Conservation (phyloP, 2,888 invertebrate genomes). For the Yponomeuta plumbellus region DNA sequence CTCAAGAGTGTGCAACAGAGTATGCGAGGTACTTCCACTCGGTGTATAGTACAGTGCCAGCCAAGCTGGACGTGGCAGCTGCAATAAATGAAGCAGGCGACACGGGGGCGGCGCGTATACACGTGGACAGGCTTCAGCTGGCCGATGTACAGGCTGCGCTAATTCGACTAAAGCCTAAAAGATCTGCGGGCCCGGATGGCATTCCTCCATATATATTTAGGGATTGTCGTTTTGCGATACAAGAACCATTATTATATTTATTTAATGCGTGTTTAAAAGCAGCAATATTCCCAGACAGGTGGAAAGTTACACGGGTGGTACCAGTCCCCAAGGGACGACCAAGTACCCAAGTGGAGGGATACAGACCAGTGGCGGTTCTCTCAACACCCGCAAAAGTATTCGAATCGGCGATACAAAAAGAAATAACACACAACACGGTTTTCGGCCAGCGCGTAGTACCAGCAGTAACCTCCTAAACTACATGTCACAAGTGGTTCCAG, state of each 20-base stretch:
- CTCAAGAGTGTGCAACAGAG: constrained; percentile 5
- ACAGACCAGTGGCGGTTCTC: constrained; percentile 10
- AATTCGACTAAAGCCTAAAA: neutral
- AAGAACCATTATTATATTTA: constrained; percentile 1
- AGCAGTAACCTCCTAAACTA: neutral
- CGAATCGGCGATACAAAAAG: neutral
- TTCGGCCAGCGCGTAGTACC: neutral
- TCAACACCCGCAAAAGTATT: constrained; percentile 5
- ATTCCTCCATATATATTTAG: constrained; percentile 11
- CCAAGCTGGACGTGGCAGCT: constrained; percentile 3
- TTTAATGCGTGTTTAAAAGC: neutral
- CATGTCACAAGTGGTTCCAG: neutral
- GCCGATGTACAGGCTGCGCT: constrained; percentile 2
- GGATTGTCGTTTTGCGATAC: neutral
- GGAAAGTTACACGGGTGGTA: neutral
- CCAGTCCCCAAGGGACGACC: constrained; percentile 7
- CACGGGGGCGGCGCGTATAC: constrained; percentile 10
- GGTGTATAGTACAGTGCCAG: constrained; percentile 2
- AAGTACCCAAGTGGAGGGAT: neutral
- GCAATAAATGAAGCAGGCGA: neutral
- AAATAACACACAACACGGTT: neutral
- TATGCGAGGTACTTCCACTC: constrained; percentile 16
- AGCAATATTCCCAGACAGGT: neutral
- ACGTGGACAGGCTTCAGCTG: constrained; percentile 2
- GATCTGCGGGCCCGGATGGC: constrained; percentile 12